phyloP scores from a whole-genome alignment of 2,888 invertebrate species.

The Synanthedon andrenaeformis region DNA sequence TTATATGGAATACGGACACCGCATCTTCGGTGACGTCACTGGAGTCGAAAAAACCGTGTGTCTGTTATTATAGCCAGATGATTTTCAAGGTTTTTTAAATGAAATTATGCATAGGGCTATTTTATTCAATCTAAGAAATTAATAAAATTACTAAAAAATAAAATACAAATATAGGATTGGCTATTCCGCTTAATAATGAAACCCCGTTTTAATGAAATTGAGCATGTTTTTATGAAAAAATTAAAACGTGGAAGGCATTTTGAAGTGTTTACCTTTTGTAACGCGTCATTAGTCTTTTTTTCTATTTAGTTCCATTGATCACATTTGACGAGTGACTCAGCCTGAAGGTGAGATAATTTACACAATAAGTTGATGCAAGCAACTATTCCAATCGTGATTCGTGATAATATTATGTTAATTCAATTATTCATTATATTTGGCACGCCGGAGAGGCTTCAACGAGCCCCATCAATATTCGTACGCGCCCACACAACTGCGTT shows the following conservation, averaged over 20 bases:
- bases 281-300: no score
- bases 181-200: no score
- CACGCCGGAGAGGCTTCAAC: slow-evolving; percentile 26
- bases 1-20: slow-evolving; percentile 8
- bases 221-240: no score
- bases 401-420: slow-evolving; percentile 8
- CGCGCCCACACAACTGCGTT: slow-evolving; percentile 32
- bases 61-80: background rate
- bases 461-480: slow-evolving; percentile 43
- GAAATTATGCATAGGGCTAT: no score
- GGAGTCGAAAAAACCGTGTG: background rate
- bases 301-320: no score
- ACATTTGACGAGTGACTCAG: slow-evolving; percentile 16
- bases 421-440: slow-evolving; percentile 27
- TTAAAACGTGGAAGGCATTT: no score
- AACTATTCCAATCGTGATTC: slow-evolving; percentile 12
- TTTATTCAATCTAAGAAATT: no score
- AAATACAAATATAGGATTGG: no score
- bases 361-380: slow-evolving; percentile 16
- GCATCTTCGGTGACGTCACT: background rate
- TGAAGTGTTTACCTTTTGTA: no score
- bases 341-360: slow-evolving; percentile 7
- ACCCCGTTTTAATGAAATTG: no score
- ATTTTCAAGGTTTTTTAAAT: no score
- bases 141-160: no score